phyloP scores from a whole-genome alignment of 2,888 invertebrate genomes.

The Allacma fusca region DNA sequence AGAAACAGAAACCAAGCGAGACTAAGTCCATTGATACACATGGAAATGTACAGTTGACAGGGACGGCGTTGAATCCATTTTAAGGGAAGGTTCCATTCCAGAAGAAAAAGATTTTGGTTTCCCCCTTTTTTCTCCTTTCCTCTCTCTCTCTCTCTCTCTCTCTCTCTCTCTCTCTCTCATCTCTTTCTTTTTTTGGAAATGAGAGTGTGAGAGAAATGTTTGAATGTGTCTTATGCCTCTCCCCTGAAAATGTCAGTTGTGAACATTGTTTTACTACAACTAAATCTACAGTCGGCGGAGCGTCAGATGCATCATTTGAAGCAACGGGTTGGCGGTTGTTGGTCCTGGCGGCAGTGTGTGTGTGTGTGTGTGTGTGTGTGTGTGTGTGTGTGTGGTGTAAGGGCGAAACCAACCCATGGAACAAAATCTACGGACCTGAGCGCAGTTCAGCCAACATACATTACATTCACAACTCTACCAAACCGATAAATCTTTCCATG shows the following conservation, averaged over 20 bases:
- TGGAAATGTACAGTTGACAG: constrained; percentile 6
- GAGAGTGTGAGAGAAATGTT: constrained; percentile 13
- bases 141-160: too few species aligned
- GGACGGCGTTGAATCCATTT: neutral
- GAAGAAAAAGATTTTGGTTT: neutral
- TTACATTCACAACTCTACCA: constrained; percentile 32
- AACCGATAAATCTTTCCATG: constrained; percentile 33
- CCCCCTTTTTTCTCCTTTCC: too few species aligned
- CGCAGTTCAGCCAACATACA: neutral
- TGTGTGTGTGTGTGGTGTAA: neutral
- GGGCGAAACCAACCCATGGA: neutral
- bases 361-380: neutral
- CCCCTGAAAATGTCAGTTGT: constrained; percentile 34
- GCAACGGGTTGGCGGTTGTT: neutral
- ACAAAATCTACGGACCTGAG: neutral
- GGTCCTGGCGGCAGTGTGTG: neutral
- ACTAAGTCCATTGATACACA: constrained; percentile 16
- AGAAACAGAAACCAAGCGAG: constrained; percentile 4
- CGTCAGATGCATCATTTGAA: constrained; percentile 24
- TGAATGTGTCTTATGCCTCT: constrained; percentile 9
- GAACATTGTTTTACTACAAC: constrained; percentile 20
- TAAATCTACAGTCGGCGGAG: neutral
- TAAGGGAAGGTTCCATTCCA: neutral
- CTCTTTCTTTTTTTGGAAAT: neutral
- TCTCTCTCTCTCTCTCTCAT: neutral